phyloP scores from a whole-genome alignment of 2,113 vertebrate genomes.

The Damaliscus lunatus region DNA sequence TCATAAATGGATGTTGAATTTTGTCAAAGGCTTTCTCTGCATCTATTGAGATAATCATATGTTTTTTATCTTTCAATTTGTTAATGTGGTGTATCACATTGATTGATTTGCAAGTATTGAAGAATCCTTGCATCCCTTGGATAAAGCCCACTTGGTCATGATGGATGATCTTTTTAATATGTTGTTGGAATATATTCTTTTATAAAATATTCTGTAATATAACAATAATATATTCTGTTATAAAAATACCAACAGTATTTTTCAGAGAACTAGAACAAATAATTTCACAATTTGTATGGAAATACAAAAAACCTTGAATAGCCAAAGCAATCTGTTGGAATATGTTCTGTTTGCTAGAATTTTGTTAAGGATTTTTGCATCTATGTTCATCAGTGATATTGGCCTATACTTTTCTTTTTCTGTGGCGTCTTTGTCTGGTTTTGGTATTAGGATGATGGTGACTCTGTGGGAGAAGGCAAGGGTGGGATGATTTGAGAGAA shows the following conservation, averaged over 20 bases:
- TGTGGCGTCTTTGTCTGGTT: neutral
- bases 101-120: neutral
- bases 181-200: neutral
- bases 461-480: neutral
- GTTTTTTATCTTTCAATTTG: neutral
- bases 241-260: neutral
- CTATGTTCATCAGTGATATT: neutral
- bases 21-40: neutral
- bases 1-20: neutral
- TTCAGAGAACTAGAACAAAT: neutral
- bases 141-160: neutral
- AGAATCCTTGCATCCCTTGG: neutral
- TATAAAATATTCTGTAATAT: neutral
- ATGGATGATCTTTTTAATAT: neutral
- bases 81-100: neutral
- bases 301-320: neutral
- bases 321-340: neutral
- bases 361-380: neutral
- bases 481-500: neutral
- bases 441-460: neutral
- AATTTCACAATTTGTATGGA: neutral
- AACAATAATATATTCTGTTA: neutral
- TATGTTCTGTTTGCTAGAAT: neutral
- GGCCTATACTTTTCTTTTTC: neutral
- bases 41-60: neutral